Evolutionary conservation across 2,797 vertebrate genomes (phyloP), one percentile per base, ranked within the genome.

Genomic region (Melanotaenia boesemani): DNA sequence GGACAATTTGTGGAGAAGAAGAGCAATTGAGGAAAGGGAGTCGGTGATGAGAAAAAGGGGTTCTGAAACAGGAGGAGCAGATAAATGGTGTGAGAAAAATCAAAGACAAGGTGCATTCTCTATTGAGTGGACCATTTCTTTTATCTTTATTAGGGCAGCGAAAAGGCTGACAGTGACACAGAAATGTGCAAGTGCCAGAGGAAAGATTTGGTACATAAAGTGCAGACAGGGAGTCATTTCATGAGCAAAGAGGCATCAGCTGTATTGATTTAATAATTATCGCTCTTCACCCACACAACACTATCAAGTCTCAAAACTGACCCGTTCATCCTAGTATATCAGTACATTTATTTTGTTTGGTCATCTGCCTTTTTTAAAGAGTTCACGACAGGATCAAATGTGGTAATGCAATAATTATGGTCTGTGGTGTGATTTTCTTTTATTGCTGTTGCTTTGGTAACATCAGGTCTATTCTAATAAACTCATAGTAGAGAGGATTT

Each of bases 131-230:
- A 82, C 36, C 30, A 34, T 46, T 71, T 70, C 20, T 39, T 65
- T 77, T 70, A 74, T 82, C 56, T 80, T 70, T 76, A 78, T 83
- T 85, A 82, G 66, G 57, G 69, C 63, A 64, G 39, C 54, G 22
- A 56, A 50, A 72, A 52, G 65, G 57, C 46, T 48, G 70, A 70
- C 57, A 60, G 22, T 36, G 57, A 74, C 22, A 13, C 56, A n/a
- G 37, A 10, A 22, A 32, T 50, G 20, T 50, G 7, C 7, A 50
- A 2, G 1, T 68, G 55, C 30, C n/a, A 26, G 28, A 50, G 65
- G 30, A 63, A 70, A 67, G n/a, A 48, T 66, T 59, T 4, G 22
- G 15, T 20, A 15, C 11, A 20, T 15, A 28, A 32, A 22, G n/a
- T 75, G 22, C 52, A 70, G 64, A 22, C 32, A 34, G 3, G 56